Conservation (phyloP, 2,888 invertebrate genomes). For the Epicampocera succincta region DNA sequence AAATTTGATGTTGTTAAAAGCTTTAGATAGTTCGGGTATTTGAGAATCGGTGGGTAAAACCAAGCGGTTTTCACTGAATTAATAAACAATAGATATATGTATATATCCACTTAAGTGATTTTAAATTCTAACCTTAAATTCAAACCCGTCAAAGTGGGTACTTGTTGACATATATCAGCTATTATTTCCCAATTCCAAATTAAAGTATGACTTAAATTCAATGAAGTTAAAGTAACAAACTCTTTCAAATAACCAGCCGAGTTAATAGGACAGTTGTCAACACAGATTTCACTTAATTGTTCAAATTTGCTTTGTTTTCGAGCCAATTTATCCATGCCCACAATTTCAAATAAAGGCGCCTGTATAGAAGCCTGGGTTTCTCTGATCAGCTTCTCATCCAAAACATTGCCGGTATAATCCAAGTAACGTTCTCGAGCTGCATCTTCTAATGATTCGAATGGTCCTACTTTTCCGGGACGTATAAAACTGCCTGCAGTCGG, state of each 20-base stretch:
- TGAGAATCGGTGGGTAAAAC: slow-evolving; percentile 84
- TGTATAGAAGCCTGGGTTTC: slow-evolving; percentile 88
- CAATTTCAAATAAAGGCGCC: slow-evolving; percentile 92
- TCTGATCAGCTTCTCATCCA: slow-evolving; percentile 84
- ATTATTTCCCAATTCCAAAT: slow-evolving; percentile 81
- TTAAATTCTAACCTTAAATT: slow-evolving; percentile 76
- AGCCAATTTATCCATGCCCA: slow-evolving; percentile 93
- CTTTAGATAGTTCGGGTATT: slow-evolving; percentile 80
- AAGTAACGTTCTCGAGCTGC: slow-evolving; percentile 88
- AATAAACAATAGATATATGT: not conserved
- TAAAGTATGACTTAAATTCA: slow-evolving; percentile 80
- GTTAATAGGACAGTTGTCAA: slow-evolving; percentile 83
- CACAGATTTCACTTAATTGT: slow-evolving; percentile 78
- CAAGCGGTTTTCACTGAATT: slow-evolving; percentile 89
- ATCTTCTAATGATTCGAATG: slow-evolving; percentile 87
- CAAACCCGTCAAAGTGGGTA: slow-evolving; percentile 78
- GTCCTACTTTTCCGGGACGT: slow-evolving; percentile 89
- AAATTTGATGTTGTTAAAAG: slow-evolving; percentile 78
- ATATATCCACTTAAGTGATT: not conserved
- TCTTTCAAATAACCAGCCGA: slow-evolving; percentile 86
- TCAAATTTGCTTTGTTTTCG: slow-evolving; percentile 83
- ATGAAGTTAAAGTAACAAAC: slow-evolving; percentile 76
- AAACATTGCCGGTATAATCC: slow-evolving; percentile 81
- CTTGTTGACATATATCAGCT: slow-evolving; percentile 79
- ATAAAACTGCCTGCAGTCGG: slow-evolving; percentile 95